Percentiles rank a stretch among this genome's conserved stretches.
These are phyloP conservation scores for Martes martes DNA, from an alignment of 2,113 vertebrate species.

Conservation along the genomic window DNA sequence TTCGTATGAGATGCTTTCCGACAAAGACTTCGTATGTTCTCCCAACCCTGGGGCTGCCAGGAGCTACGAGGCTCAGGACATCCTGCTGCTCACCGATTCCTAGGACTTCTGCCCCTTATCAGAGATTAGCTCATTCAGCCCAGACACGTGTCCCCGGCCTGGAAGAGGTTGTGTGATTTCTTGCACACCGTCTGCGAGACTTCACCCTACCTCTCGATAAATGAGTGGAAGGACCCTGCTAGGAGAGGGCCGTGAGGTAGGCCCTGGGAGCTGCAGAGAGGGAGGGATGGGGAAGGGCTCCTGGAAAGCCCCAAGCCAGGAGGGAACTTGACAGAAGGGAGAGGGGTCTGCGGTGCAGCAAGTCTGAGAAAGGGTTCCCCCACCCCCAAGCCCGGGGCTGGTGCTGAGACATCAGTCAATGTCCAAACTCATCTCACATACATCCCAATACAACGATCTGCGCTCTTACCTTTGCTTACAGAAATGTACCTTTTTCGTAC, in stretches of 20 bases:
- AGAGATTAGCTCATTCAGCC: neutral
- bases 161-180: neutral
- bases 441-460: neutral
- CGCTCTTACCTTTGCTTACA: neutral
- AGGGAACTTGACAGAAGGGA: neutral
- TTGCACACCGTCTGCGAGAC: too few relatives aligned
- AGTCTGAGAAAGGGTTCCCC: neutral
- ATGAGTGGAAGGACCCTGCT: rapidly evolving
- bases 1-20: neutral
- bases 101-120: too few relatives aligned
- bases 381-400: neutral
- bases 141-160: neutral
- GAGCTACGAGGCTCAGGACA: neutral
- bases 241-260: neutral
- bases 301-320: neutral
- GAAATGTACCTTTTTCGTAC: neutral
- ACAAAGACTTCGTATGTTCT: too few relatives aligned
- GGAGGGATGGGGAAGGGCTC: too few relatives aligned
- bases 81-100: neutral
- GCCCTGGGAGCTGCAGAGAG: neutral
- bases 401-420: neutral
- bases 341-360: neutral
- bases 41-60: neutral
- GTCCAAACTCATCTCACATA: neutral
- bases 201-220: neutral